Percentiles rank a stretch among this genome's conserved stretches.
phyloP scores from a whole-genome alignment of 1,140 invertebrate genomes.

The Pogonognathellus flavescens region DNA sequence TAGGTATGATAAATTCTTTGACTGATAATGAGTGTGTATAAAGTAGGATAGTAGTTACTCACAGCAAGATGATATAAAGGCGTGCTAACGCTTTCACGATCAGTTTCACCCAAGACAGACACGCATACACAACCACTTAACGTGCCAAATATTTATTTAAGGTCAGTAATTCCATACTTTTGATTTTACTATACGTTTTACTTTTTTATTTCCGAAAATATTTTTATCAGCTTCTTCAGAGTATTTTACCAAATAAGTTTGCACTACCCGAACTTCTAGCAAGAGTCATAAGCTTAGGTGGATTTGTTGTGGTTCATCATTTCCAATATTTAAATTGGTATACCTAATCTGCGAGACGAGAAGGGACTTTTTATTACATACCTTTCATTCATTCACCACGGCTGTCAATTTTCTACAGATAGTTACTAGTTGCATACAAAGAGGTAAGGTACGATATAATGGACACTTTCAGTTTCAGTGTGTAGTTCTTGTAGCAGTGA shows the following conservation, averaged over 20 bases:
- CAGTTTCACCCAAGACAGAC: constrained; percentile 47
- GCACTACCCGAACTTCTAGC: not conserved
- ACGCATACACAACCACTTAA: constrained; percentile 39
- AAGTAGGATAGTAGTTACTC: constrained; percentile 50
- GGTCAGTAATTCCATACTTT: constrained; percentile 40
- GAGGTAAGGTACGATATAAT: no score
- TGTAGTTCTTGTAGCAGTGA: no score
- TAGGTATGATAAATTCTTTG: constrained; percentile 49
- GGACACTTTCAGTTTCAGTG: no score
- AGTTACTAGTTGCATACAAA: no score
- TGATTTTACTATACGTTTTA: constrained; percentile 29
- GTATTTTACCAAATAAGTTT: not conserved
- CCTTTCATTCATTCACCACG: no score
- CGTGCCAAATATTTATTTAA: constrained; percentile 50
- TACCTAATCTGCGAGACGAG: no score
- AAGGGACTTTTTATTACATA: no score
- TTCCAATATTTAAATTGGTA: no score
- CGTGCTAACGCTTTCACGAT: constrained; percentile 38
- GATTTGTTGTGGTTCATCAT: no score
- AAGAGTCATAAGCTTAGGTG: no score
- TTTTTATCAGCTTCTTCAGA: not conserved
- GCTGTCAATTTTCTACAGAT: no score
- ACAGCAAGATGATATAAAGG: constrained; percentile 39
- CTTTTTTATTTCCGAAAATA: constrained; percentile 3
- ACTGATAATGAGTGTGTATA: constrained; percentile 50